Percentiles rank a stretch among this genome's conserved stretches.
phyloP scores from a whole-genome alignment of 2,797 vertebrate genomes.

The Poeciliopsis turneri region DNA sequence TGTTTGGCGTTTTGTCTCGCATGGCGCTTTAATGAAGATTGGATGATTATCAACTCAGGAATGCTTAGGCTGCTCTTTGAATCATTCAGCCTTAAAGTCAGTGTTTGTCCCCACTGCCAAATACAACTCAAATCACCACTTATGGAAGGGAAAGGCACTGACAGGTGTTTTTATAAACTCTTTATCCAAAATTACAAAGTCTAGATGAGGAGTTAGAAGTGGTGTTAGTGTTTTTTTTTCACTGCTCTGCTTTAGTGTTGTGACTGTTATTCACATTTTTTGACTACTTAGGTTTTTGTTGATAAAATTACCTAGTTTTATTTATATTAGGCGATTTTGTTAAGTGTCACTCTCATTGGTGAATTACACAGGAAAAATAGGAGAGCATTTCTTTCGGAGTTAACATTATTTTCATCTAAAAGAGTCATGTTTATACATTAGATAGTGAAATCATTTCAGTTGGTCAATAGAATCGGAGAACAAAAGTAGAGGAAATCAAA shows the following conservation, averaged over 20 bases:
- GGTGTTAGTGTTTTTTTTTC: background rate
- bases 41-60: slow-evolving; percentile 28
- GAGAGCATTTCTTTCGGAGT: too few species aligned
- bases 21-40: slow-evolving; percentile 33
- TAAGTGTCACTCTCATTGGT: background rate
- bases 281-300: background rate
- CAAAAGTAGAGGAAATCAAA: too few species aligned
- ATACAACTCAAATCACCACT: background rate
- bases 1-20: slow-evolving; percentile 45
- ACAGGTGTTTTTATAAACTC: background rate
- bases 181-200: background rate
- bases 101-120: background rate
- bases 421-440: too few species aligned
- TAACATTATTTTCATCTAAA: too few species aligned
- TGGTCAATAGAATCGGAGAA: too few species aligned
- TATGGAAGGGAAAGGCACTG: background rate
- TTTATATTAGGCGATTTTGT: background rate
- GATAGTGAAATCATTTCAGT: too few species aligned
- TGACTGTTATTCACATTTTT: background rate
- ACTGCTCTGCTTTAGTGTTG: background rate
- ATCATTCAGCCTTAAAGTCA: slow-evolving; percentile 5
- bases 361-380: too few species aligned
- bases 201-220: background rate
- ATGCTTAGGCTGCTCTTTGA: slow-evolving; percentile 12
- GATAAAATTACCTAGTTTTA: background rate